Conservation (phyloP, 1,140 invertebrate species). For the Drosophila neocordata region DNA sequence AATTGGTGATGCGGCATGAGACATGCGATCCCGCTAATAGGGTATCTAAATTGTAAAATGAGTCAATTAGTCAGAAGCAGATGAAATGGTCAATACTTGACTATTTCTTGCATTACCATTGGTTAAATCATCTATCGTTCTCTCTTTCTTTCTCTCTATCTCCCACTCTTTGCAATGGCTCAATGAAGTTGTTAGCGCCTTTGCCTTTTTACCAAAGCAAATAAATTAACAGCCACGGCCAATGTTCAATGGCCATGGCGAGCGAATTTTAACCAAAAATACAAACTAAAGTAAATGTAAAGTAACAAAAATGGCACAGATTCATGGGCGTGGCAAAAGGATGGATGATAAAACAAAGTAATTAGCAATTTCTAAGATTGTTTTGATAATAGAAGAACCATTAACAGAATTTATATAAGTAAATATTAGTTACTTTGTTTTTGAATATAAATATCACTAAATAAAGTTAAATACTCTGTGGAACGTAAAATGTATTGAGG, state of each 20-base stretch:
- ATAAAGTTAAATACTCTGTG: too few relatives aligned
- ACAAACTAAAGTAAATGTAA: background rate
- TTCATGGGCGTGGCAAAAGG: background rate
- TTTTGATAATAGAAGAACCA: too few relatives aligned
- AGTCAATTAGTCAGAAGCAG: slow-evolving; percentile 49
- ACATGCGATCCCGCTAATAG: too few relatives aligned
- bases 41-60: slow-evolving; percentile 49
- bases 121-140: background rate
- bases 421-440: too few relatives aligned
- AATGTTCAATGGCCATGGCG: slow-evolving; percentile 2
- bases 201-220: background rate
- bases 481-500: too few relatives aligned
- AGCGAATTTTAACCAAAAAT: background rate
- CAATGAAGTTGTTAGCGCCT: slow-evolving; percentile 1
- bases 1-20: background rate
- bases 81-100: slow-evolving; percentile 42
- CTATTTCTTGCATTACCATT: slow-evolving; percentile 28
- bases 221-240: slow-evolving; percentile 1
- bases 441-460: too few relatives aligned
- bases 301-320: background rate
- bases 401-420: too few relatives aligned
- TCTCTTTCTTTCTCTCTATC: slow-evolving; percentile 25
- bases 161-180: background rate
- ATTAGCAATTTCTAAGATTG: too few relatives aligned
- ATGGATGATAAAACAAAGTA: background rate